phyloP scores from a whole-genome alignment of 2,797 vertebrate genomes.

The Rhabdophis nuchalis region DNA sequence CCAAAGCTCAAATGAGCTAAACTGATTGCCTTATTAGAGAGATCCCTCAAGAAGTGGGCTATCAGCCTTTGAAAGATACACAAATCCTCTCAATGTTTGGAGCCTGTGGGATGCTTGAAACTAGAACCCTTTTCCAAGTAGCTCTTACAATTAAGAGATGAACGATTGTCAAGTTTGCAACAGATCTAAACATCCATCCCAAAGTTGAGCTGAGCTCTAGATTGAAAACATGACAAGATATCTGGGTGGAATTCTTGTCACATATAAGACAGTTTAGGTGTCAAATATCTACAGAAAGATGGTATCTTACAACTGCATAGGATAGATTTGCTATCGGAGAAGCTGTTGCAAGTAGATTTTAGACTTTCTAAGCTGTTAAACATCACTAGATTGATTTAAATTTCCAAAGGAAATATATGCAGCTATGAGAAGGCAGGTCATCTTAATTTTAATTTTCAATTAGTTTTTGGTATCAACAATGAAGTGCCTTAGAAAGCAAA shows the following conservation, averaged over 20 bases:
- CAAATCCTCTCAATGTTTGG: constrained; percentile 3
- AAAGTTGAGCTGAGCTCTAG: constrained; percentile 34
- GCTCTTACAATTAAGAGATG: constrained; percentile 28
- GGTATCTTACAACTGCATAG: not conserved
- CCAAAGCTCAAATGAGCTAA: constrained; percentile 46
- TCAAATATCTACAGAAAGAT: constrained; percentile 32
- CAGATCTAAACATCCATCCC: constrained; percentile 32
- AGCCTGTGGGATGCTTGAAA: constrained; percentile 1
- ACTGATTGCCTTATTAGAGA: constrained; percentile 51
- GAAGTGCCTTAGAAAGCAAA: not conserved
- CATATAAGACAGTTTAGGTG: constrained; percentile 31
- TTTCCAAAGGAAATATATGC: not conserved
- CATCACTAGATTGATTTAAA: constrained; percentile 24
- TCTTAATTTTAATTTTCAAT: not conserved
- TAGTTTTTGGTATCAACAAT: not conserved
- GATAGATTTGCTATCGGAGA: constrained; percentile 29
- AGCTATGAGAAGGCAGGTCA: constrained; percentile 8
- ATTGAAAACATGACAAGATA: constrained; percentile 39
- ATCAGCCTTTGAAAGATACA: constrained; percentile 46
- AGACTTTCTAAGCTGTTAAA: not conserved
- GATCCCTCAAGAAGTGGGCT: constrained; percentile 16
- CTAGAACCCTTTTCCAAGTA: constrained; percentile 19
- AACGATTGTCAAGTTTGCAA: constrained; percentile 2
- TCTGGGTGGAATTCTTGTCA: constrained; percentile 35
- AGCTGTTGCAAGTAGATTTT: constrained; percentile 22